These are phyloP conservation scores for Drosophila auraria DNA, from an alignment of 1,140 invertebrate genomes.

Conservation along the genomic window DNA sequence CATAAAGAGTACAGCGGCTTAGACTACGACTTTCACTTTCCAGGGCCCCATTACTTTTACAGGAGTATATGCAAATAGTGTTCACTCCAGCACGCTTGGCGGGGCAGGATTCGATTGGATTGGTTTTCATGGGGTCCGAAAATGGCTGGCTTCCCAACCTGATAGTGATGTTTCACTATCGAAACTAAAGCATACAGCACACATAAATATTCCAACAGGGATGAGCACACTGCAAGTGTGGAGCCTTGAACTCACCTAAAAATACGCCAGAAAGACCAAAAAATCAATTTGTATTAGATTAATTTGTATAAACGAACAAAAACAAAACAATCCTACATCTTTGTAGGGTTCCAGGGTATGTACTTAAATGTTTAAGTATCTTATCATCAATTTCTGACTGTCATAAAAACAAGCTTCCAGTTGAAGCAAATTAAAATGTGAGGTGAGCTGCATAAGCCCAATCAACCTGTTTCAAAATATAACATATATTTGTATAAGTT, in stretches of 20 bases:
- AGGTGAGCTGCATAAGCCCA: too few species aligned
- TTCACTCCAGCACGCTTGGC: neutral
- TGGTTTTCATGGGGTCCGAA: neutral
- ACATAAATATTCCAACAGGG: slow-evolving; percentile 5
- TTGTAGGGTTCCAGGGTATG: too few species aligned
- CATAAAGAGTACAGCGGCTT: slow-evolving; percentile 47
- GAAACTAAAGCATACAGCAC: neutral
- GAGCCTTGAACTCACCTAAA: too few species aligned
- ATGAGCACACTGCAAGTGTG: neutral
- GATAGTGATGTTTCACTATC: slow-evolving; percentile 35
- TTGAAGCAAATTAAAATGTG: too few species aligned
- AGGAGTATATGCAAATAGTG: slow-evolving; percentile 57
- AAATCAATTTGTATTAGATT: neutral
- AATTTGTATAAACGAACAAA: too few species aligned
- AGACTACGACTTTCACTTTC: slow-evolving; percentile 36
- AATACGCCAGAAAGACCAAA: too few species aligned
- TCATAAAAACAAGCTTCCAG: too few species aligned
- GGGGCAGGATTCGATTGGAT: slow-evolving; percentile 17
- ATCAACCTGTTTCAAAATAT: too few species aligned
- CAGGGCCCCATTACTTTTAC: slow-evolving; percentile 4
- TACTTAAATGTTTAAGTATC: too few species aligned
- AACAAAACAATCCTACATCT: too few species aligned
- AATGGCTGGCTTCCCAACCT: slow-evolving; percentile 8
- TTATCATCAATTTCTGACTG: too few species aligned
- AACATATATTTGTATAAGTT: too few species aligned